Evolutionary conservation across 2,113 vertebrate species (phyloP).

Genomic region (Dasyornis broadbenti): DNA sequence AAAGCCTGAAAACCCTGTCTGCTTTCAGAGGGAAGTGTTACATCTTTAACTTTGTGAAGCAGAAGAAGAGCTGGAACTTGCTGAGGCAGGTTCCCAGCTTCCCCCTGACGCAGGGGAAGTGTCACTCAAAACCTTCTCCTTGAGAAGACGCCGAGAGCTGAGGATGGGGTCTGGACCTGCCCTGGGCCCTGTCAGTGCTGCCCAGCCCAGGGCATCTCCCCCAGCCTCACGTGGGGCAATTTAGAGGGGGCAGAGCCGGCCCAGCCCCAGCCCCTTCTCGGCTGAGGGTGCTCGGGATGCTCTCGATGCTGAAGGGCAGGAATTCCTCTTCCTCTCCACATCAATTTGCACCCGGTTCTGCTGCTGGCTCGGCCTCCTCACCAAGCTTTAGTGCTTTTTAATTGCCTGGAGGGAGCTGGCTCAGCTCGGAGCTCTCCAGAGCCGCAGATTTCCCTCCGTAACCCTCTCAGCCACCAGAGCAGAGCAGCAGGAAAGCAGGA

Average conservation of each 20-base stretch:
- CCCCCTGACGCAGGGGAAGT: neutral
- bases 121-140: neutral
- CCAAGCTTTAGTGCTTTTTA: slow-evolving; percentile 3
- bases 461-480: neutral
- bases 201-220: neutral
- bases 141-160: neutral
- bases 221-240: neutral
- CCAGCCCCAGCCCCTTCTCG: neutral
- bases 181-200: fast-evolving
- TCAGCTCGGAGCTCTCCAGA: neutral
- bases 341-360: neutral
- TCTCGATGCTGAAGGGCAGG: neutral
- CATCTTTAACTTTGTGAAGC: neutral
- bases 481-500: neutral
- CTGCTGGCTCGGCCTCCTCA: neutral
- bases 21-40: neutral
- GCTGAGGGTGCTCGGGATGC: neutral
- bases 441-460: neutral
- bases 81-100: neutral
- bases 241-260: neutral
- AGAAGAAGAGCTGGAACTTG: neutral
- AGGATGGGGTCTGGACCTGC: neutral
- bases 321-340: neutral
- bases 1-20: neutral
- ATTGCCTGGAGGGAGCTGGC: neutral